phyloP scores from a whole-genome alignment of 2,113 vertebrate genomes.

The Vulpes vulpes region DNA sequence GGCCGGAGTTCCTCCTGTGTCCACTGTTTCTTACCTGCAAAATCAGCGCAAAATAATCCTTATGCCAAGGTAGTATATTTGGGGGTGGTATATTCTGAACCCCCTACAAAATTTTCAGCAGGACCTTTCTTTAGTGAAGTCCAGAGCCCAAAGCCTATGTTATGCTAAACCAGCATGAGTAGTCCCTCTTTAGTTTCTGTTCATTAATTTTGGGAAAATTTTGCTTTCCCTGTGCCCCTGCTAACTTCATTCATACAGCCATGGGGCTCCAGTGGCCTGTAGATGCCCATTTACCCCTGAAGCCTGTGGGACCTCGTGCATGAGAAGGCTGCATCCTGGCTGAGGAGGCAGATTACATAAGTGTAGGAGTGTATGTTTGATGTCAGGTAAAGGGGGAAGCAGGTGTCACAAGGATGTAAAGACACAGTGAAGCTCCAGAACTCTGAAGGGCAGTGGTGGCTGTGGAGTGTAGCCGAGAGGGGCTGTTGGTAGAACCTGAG shows the following conservation, averaged over 20 bases:
- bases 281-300: neutral
- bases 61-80: neutral
- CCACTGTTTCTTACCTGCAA: neutral
- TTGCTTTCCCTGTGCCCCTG: neutral
- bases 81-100: neutral
- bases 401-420: fast-evolving
- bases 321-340: neutral
- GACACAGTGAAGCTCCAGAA: neutral
- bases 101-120: neutral
- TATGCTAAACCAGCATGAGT: neutral
- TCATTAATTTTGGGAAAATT: neutral
- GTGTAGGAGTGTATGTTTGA: too few relatives aligned
- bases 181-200: neutral
- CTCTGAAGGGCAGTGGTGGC: neutral
- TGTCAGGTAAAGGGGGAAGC: fast-evolving
- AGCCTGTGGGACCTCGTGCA: fast-evolving
- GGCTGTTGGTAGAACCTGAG: neutral
- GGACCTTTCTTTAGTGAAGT: neutral
- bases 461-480: neutral
- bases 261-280: fast-evolving
- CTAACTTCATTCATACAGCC: neutral
- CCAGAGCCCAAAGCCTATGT: neutral
- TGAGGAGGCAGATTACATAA: neutral
- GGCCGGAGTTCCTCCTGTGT: neutral
- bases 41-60: neutral